Evolutionary conservation across 2,113 vertebrate species (phyloP), one percentile per base, ranked within the genome.

Genomic region (Entomyzon cyanotis): DNA sequence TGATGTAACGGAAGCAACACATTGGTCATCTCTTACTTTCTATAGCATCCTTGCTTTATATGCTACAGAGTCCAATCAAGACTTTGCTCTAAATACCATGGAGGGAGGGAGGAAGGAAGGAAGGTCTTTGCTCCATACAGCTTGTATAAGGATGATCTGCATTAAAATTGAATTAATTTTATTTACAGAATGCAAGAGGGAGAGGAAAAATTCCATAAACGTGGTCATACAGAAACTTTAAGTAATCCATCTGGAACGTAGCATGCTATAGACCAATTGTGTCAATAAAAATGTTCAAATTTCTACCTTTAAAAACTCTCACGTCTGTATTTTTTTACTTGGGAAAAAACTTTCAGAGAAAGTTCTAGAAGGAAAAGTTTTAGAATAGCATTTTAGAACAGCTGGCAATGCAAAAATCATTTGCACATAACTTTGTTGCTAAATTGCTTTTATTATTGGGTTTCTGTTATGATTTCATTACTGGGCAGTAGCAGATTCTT

Each of bases 391-490:
- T 64, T 89, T 93, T 67, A 41, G 25, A 90, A 58, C 1, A 14
- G 25, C 27, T 93, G 3, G 0, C 25, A 68, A 50, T 78, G 56
- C 22, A 75, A 82, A 82, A 81, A 63, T n/a, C 0, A 23, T 87
- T 76, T 75, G 11, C 18, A 41, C 12, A 31, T 30, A 76, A 76
- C 15, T 94, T 74, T 55, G 5, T 60, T 82, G n/a, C 5, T 87
- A 11, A 83, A 73, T 8, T 76, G 9, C 6, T 56, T 79, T 87
- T 60, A n/a, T 60, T 91, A 37, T 14, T 94, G 22, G 5, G 64
- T 93, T 85, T 84, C 81, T 68, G 28, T 64, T 82, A 23, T 17
- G 17, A 39, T 78, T 94, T 89, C 84, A 31, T 90, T 91, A 49
- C 19, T 62, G 28, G 11, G 8, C 25, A 76, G 62, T 33, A 60